Evolutionary conservation across 2,888 invertebrate genomes (phyloP).

Genomic region (Strigamia crassipes): DNA sequence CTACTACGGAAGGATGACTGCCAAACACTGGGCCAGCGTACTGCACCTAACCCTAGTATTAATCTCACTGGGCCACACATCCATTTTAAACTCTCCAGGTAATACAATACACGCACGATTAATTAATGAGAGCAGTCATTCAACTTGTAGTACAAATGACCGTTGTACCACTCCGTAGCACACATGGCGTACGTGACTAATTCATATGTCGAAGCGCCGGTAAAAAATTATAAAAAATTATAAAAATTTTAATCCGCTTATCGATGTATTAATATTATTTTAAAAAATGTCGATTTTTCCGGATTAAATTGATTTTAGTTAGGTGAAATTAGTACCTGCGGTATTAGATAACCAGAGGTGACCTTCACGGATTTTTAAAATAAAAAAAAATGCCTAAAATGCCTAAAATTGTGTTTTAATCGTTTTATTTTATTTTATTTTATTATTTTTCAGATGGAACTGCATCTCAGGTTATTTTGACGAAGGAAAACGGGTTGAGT

Average conservation of each 20-base stretch:
- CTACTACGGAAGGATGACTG: not conserved
- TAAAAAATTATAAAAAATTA: no score
- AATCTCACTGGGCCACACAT: not conserved
- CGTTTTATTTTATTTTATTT: no score
- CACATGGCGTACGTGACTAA: conserved; percentile 9
- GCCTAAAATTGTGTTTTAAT: no score
- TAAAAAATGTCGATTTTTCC: no score
- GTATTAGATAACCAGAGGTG: conserved; percentile 5
- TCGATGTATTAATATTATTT: no score
- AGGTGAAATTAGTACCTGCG: not conserved
- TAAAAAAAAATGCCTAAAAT: not conserved
- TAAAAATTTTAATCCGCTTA: no score
- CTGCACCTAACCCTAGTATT: not conserved
- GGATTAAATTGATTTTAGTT: no score
- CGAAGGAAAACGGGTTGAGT: not conserved
- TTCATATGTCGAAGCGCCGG: not conserved
- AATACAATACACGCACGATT: not conserved
- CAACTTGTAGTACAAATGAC: not conserved
- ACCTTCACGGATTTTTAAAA: not conserved
- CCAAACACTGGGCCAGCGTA: not conserved
- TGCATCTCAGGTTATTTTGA: not conserved
- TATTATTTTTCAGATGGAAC: not conserved
- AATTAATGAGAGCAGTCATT: not conserved
- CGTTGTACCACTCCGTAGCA: not conserved
- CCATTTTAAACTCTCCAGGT: not conserved